phyloP scores from a whole-genome alignment of 2,113 vertebrate species.

The Tringa solitaria region DNA sequence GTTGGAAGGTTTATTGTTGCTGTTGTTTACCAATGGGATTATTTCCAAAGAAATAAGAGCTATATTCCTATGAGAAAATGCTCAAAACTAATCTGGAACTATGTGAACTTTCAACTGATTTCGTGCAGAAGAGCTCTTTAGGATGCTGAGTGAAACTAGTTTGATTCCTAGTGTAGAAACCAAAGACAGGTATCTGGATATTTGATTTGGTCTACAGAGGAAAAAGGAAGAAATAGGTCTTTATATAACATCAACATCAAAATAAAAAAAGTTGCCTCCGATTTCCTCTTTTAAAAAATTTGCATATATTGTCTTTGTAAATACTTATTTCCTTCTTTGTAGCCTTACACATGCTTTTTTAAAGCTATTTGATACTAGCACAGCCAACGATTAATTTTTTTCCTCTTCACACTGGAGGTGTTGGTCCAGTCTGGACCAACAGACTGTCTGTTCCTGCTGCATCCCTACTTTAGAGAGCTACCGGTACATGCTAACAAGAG shows the following conservation, averaged over 20 bases:
- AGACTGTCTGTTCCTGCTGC: not conserved
- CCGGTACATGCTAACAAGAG: not conserved
- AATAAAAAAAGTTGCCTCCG: not conserved
- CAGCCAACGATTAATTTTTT: not conserved
- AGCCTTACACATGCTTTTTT: not conserved
- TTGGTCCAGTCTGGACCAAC: too few relatives aligned
- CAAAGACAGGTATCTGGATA: not conserved
- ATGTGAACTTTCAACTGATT: not conserved
- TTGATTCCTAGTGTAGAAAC: not conserved
- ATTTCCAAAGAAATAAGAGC: not conserved
- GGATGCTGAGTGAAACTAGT: not conserved
- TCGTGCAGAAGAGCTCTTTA: not conserved
- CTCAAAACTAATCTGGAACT: not conserved
- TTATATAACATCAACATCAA: not conserved
- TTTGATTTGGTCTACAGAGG: not conserved
- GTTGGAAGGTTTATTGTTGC: not conserved
- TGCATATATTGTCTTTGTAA: not conserved
- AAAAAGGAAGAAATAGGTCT: not conserved
- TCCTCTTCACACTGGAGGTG: not conserved
- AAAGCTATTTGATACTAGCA: not conserved
- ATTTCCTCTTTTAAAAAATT: not conserved
- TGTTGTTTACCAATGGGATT: not conserved
- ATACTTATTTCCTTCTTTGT: not conserved
- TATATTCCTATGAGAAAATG: not conserved
- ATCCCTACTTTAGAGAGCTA: not conserved